These are phyloP conservation scores for Anarhynchus alexandrinus DNA, from an alignment of 2,113 vertebrate species.

Conservation along the genomic window DNA sequence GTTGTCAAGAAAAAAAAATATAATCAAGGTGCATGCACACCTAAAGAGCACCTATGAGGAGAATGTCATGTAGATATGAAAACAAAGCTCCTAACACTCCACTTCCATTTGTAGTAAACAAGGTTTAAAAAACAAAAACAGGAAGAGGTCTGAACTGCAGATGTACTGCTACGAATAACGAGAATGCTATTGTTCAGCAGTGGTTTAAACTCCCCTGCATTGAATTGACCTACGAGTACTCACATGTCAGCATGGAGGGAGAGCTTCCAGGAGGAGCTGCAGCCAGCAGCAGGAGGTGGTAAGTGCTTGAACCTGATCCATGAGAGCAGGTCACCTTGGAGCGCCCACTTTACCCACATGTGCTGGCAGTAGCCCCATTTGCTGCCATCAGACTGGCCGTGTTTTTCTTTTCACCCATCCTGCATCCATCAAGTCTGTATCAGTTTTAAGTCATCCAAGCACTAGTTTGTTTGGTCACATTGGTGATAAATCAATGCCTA, in stretches of 20 bases:
- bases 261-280: not conserved
- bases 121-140: not conserved
- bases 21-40: not conserved
- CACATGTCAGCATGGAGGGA: not conserved
- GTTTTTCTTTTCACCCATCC: not conserved
- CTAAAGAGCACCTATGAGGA: not conserved
- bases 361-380: not conserved
- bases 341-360: fast-evolving
- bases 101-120: not conserved
- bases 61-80: not conserved
- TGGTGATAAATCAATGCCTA: not conserved
- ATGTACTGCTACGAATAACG: not conserved
- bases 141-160: not conserved
- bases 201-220: not conserved
- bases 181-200: not conserved
- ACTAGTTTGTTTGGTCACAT: not conserved
- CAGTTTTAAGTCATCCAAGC: not conserved
- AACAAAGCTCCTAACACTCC: not conserved
- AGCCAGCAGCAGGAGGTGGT: not conserved
- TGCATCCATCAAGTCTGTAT: not conserved
- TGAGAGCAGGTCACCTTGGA: not conserved
- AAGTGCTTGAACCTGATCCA: not conserved
- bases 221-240: fast-evolving
- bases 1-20: not conserved
- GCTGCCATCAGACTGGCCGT: fast-evolving